phyloP scores from a whole-genome alignment of 2,888 invertebrate species.

The Acanthosepion lycidas region DNA sequence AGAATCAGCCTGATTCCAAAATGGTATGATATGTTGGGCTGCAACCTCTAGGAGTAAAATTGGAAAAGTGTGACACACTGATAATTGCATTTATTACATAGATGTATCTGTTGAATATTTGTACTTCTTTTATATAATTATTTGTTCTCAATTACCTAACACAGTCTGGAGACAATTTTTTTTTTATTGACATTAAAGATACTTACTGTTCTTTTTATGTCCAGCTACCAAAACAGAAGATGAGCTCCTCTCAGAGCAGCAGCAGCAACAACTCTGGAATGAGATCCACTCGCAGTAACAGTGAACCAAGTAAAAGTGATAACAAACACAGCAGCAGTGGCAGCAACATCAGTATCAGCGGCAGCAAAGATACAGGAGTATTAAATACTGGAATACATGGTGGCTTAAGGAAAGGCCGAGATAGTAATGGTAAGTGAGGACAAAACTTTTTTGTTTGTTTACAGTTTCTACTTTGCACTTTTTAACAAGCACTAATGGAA shows the following conservation, averaged over 20 bases:
- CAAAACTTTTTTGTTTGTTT: no score
- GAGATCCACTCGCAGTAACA: conserved; percentile 45
- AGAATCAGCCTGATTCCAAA: no score
- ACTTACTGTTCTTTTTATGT: background rate
- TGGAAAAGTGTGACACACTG: no score
- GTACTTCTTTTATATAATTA: no score
- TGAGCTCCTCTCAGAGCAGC: background rate
- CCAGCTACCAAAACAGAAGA: background rate
- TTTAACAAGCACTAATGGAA: no score
- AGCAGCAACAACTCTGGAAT: background rate
- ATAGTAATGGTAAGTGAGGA: background rate
- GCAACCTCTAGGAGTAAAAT: no score
- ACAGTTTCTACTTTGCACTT: no score
- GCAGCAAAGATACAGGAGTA: background rate
- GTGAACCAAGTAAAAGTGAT: conserved; percentile 41
- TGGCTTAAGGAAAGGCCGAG: conserved; percentile 34
- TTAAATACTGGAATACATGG: conserved; percentile 33
- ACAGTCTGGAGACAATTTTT: no score
- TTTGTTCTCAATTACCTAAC: no score
- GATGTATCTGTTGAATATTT: no score
- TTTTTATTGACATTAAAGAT: background rate
- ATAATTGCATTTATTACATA: no score
- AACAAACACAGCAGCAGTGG: conserved; percentile 35
- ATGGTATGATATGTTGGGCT: no score
- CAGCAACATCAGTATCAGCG: background rate